phyloP scores from a whole-genome alignment of 2,888 invertebrate species.

The Didymodactylos carnosus region DNA sequence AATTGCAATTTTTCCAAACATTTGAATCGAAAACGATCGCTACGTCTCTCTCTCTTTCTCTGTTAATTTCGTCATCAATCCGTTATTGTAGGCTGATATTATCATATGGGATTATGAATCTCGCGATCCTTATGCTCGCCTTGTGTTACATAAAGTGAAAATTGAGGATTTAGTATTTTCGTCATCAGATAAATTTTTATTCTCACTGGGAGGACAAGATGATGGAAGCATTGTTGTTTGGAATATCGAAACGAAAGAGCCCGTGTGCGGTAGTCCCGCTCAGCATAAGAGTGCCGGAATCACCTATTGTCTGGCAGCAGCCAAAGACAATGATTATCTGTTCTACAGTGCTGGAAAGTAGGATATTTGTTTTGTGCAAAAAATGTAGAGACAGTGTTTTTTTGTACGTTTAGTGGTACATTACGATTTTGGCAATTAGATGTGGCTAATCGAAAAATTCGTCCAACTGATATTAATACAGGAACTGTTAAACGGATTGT shows the following conservation, averaged over 20 bases:
- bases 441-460: constrained; percentile 46
- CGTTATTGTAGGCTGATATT: constrained; percentile 43
- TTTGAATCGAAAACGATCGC: too few relatives aligned
- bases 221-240: constrained; percentile 67
- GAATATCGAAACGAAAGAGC: constrained; percentile 45
- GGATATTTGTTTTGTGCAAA: constrained; percentile 17
- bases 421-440: constrained; percentile 34
- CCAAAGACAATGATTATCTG: constrained; percentile 25
- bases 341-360: constrained; percentile 37
- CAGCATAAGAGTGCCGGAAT: constrained; percentile 53
- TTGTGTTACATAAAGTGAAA: constrained; percentile 68
- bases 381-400: not conserved
- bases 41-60: too few relatives aligned
- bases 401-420: constrained; percentile 25
- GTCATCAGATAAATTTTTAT: constrained; percentile 55
- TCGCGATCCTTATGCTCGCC: constrained; percentile 44
- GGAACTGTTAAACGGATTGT: constrained; percentile 59
- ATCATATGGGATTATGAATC: constrained; percentile 66
- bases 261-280: constrained; percentile 45
- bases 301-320: constrained; percentile 42
- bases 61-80: not conserved
- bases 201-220: constrained; percentile 69
- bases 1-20: too few relatives aligned
- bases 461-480: constrained; percentile 52
- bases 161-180: constrained; percentile 64